phyloP scores from a whole-genome alignment of 2,888 invertebrate species.

The Volucella bombylans region DNA sequence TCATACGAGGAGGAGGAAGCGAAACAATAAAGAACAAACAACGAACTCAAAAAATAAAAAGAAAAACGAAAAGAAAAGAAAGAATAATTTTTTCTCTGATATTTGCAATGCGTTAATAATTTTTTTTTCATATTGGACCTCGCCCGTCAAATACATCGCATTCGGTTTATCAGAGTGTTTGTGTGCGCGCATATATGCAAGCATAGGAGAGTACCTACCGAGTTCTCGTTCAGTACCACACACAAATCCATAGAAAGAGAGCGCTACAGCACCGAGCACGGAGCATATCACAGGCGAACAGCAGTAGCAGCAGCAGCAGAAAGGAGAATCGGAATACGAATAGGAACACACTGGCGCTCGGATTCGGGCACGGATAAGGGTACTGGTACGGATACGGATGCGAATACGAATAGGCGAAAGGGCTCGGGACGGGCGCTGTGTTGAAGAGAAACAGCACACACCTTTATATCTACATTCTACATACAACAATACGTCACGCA shows the following conservation, averaged over 20 bases:
- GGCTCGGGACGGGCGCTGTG: slow-evolving; percentile 67
- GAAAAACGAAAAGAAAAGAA: slow-evolving; percentile 37
- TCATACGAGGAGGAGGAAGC: too few species aligned
- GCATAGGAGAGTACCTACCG: slow-evolving; percentile 46
- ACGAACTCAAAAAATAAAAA: slow-evolving; percentile 27
- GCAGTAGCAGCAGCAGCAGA: slow-evolving; percentile 26
- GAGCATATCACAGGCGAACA: slow-evolving; percentile 30
- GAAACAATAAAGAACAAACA: slow-evolving; percentile 10
- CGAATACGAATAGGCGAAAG: not conserved
- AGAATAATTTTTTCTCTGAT: slow-evolving; percentile 43
- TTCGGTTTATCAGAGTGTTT: slow-evolving; percentile 57
- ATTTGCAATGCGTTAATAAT: slow-evolving; percentile 69
- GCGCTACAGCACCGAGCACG: too few species aligned
- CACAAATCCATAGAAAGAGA: slow-evolving; percentile 7
- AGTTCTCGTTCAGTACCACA: slow-evolving; percentile 23
- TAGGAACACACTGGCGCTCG: slow-evolving; percentile 18
- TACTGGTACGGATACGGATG: too few species aligned
- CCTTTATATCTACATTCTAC: slow-evolving; percentile 66
- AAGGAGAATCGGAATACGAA: slow-evolving; percentile 12
- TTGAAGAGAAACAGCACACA: slow-evolving; percentile 74
- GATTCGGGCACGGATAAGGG: too few species aligned
- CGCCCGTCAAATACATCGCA: slow-evolving; percentile 80
- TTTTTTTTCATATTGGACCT: slow-evolving; percentile 80
- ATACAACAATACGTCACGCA: slow-evolving; percentile 70
- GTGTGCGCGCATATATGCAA: slow-evolving; percentile 59